Evolutionary conservation across 2,888 invertebrate species (phyloP), one percentile per base, ranked within the genome.

Genomic region (Orchesella flavescens): DNA sequence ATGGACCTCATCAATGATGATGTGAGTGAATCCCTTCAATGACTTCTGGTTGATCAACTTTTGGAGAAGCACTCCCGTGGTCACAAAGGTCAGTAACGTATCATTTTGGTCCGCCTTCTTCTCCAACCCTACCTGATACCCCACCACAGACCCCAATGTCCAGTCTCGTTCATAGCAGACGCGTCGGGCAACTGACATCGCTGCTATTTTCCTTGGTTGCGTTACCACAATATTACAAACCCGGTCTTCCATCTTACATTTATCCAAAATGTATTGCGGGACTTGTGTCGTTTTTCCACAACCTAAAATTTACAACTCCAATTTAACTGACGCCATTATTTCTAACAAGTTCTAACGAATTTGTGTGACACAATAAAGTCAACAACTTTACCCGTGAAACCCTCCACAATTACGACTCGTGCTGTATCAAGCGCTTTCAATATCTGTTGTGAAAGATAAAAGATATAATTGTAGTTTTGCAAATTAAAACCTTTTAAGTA

Each of bases 281-380:
- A 96, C 95, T 73, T 96, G 95, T 0, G 96, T 96, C 0, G 97
- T 96, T 90, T 96, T 96, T 19, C 99, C 99, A 90, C 97, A 97
- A 0, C 34, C 34, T 34, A 34, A 4, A 34, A 34, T 34, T 34
- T 34, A 34, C 34, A 34, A 7, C 3, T 2, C 7, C 34, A 34
- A 34, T n/a, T n/a, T n/a, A n/a, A n/a, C n/a, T n/a, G n/a, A n/a
- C n/a, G 7, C 34, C 2, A 4, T 34, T 34, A 34, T 2, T 34
- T 2, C 2, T 34, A 34, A 34, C 34, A 34, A 34, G 34, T 34
- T 7, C 7, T 2, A 34, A 34, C 2, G 34, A 34, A 34, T 34
- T 34, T n/a, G n/a, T n/a, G n/a, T n/a, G n/a, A 7, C 34, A 34
- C 2, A 34, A 34, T 34, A 34, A 34, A 34, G 3, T 34, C 7